Evolutionary conservation across 2,888 invertebrate genomes (phyloP).

Genomic region (Sylvicola fuscatus): DNA sequence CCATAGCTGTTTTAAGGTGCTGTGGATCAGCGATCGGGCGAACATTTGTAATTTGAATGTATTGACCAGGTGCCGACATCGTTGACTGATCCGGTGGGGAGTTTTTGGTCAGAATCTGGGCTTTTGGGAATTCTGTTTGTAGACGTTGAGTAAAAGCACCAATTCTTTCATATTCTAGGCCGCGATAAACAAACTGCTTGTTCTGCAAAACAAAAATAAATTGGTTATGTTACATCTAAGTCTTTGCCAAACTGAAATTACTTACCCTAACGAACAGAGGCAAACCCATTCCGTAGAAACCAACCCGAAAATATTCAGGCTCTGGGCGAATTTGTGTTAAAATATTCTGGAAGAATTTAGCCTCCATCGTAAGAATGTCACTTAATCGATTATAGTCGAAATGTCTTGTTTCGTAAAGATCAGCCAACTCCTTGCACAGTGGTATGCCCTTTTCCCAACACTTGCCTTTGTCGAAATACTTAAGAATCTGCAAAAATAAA

Average conservation of each 20-base stretch:
- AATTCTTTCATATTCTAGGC: constrained; percentile 85
- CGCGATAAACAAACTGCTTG: constrained; percentile 87
- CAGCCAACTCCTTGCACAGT: constrained; percentile 71
- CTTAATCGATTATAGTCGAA: constrained; percentile 80
- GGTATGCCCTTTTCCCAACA: constrained; percentile 88
- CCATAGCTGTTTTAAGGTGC: constrained; percentile 31
- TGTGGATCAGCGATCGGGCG: constrained; percentile 64
- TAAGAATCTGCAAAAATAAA: constrained; percentile 40
- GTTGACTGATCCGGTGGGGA: constrained; percentile 78
- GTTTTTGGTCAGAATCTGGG: constrained; percentile 83
- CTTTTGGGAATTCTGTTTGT: constrained; percentile 84
- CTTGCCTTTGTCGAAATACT: constrained; percentile 88
- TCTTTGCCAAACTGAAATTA: constrained; percentile 2
- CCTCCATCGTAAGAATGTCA: constrained; percentile 63
- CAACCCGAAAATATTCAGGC: constrained; percentile 88
- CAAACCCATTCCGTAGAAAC: constrained; percentile 83
- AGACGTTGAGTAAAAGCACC: constrained; percentile 84
- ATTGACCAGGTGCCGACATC: constrained; percentile 68
- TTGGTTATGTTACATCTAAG: not conserved
- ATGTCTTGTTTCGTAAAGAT: constrained; percentile 64
- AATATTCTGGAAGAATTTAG: constrained; percentile 81
- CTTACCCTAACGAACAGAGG: constrained; percentile 86
- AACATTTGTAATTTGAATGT: constrained; percentile 88
- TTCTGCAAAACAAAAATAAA: constrained; percentile 34
- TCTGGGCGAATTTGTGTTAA: constrained; percentile 72